These are phyloP conservation scores for Macropis europaea DNA, from an alignment of 2,888 invertebrate species.

Conservation along the genomic window DNA sequence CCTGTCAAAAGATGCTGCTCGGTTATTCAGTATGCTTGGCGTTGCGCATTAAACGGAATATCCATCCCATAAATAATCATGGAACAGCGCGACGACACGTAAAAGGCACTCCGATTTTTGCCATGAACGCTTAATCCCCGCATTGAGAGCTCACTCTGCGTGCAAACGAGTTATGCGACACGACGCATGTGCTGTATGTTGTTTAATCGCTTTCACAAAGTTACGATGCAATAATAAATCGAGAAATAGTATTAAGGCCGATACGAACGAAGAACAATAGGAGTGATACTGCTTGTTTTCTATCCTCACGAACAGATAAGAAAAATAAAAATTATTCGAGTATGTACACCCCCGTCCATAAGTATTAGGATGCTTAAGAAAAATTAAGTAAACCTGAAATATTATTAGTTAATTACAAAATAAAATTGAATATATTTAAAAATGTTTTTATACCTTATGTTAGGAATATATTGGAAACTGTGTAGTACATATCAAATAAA, in stretches of 20 bases:
- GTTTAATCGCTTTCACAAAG: conserved; percentile 32
- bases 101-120: conserved; percentile 42
- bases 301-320: too few relatives aligned
- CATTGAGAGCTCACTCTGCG: conserved; percentile 6
- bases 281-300: too few relatives aligned
- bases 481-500: too few relatives aligned
- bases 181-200: neutral
- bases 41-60: conserved; percentile 28
- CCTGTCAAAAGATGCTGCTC: conserved; percentile 24
- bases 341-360: too few relatives aligned
- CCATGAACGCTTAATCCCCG: conserved; percentile 42
- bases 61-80: conserved; percentile 50
- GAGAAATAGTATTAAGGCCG: conserved; percentile 10
- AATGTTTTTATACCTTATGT: too few relatives aligned
- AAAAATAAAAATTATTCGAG: too few relatives aligned
- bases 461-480: too few relatives aligned
- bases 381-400: too few relatives aligned
- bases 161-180: neutral
- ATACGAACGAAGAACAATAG: conserved; percentile 8
- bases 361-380: too few relatives aligned
- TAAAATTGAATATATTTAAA: too few relatives aligned
- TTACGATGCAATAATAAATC: conserved; percentile 31
- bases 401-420: too few relatives aligned
- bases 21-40: conserved; percentile 46
- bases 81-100: conserved; percentile 18